These are phyloP conservation scores for Galleria mellonella DNA, from an alignment of 1,140 invertebrate genomes.

Conservation along the genomic window DNA sequence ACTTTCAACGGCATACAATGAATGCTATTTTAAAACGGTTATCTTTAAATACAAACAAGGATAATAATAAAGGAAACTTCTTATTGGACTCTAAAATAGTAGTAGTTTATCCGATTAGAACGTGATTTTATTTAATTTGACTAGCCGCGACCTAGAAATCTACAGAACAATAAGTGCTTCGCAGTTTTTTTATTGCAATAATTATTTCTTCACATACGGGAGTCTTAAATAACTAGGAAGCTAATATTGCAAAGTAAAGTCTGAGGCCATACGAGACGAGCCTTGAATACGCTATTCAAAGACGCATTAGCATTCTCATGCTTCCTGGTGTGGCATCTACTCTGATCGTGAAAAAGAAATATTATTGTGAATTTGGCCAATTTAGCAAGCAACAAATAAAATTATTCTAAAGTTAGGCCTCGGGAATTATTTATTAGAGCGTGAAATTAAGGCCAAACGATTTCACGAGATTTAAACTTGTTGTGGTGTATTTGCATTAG, in stretches of 20 bases:
- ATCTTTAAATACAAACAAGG: constrained; percentile 12
- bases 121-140: too few species aligned
- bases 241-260: constrained; percentile 41
- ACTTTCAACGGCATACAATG: constrained; percentile 48
- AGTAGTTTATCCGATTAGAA: too few species aligned
- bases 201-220: too few species aligned
- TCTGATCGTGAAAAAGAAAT: constrained; percentile 30
- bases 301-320: constrained; percentile 62
- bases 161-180: too few species aligned
- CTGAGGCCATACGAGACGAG: constrained; percentile 47
- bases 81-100: too few species aligned
- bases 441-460: constrained; percentile 51
- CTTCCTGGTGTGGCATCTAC: constrained; percentile 53
- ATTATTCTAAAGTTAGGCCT: constrained; percentile 27
- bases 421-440: constrained; percentile 42
- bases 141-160: too few species aligned
- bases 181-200: too few species aligned
- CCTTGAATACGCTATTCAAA: constrained; percentile 69
- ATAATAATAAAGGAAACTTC: too few species aligned
- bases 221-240: constrained; percentile 35
- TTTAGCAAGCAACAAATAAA: constrained; percentile 16
- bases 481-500: constrained; percentile 45
- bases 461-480: constrained; percentile 42
- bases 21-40: constrained; percentile 44
- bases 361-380: constrained; percentile 26